Conservation (phyloP, 92 coral and sea anemone species). For the Heliopora coerulea region DNA sequence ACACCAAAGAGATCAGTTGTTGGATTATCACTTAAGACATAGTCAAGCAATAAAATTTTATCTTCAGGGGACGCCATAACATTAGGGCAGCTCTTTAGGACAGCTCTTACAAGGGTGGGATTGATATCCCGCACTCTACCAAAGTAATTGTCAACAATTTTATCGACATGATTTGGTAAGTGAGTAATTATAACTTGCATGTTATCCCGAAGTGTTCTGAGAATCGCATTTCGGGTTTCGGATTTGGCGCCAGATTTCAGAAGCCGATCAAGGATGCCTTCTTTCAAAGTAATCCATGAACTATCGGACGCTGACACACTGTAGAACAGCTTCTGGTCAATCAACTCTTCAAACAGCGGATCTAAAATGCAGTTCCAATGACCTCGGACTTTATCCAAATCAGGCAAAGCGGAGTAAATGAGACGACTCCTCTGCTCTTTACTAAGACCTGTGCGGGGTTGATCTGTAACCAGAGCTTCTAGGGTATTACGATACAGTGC, state of each 20-base stretch:
- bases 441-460: conserved; percentile 7
- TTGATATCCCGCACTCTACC: conserved; percentile 42
- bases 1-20: conserved; percentile 62
- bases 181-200: conserved; percentile 39
- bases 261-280: conserved; percentile 23
- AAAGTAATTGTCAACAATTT: conserved; percentile 20
- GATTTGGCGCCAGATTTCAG: neutral
- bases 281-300: conserved; percentile 30
- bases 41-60: conserved; percentile 64
- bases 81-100: conserved; percentile 52
- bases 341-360: conserved; percentile 55
- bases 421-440: conserved; percentile 1
- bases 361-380: conserved; percentile 78
- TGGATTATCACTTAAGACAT: conserved; percentile 59
- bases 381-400: conserved; percentile 69
- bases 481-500: conserved; percentile 9
- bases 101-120: conserved; percentile 55
- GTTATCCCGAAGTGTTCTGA: conserved; percentile 29
- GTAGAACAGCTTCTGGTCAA: conserved; percentile 2
- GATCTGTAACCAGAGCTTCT: neutral
- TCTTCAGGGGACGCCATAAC: conserved; percentile 35
- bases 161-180: conserved; percentile 53
- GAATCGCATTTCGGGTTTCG: conserved; percentile 28
- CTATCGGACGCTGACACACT: neutral
- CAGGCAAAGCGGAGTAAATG: conserved; percentile 66